A percentile compares a stretch with the other conserved stretches of the same genome.
Conservation (phyloP, 2,113 vertebrate genomes). For the Connochaetes taurinus region DNA sequence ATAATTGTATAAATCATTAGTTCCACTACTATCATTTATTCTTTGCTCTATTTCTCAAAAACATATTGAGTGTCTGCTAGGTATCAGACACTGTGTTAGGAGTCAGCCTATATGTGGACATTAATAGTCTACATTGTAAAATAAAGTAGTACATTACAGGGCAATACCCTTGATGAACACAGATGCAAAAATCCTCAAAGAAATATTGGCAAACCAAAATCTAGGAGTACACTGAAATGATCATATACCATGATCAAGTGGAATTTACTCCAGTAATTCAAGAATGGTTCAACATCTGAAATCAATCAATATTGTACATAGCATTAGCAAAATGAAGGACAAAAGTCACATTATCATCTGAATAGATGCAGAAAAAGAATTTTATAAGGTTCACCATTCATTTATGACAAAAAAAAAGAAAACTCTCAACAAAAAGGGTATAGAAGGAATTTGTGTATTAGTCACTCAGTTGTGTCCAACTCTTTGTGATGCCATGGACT, state of each 20-base stretch:
- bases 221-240: neutral
- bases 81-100: neutral
- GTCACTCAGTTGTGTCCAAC: neutral
- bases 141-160: neutral
- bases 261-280: neutral
- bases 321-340: neutral
- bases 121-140: conserved; percentile 14
- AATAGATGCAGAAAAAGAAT: neutral
- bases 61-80: neutral
- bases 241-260: neutral
- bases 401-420: neutral
- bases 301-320: neutral
- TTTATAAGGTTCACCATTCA: neutral
- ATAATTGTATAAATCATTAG: neutral
- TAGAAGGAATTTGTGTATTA: neutral
- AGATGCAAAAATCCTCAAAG: neutral
- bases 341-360: neutral
- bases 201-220: neutral
- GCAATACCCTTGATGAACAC: neutral
- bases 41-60: neutral
- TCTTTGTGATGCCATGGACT: neutral
- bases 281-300: neutral
- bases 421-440: neutral
- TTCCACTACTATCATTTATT: conserved; percentile 1
- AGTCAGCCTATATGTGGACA: neutral